Evolutionary conservation across 2,113 vertebrate species (phyloP).

Genomic region (Salvelinus sp.): DNA sequence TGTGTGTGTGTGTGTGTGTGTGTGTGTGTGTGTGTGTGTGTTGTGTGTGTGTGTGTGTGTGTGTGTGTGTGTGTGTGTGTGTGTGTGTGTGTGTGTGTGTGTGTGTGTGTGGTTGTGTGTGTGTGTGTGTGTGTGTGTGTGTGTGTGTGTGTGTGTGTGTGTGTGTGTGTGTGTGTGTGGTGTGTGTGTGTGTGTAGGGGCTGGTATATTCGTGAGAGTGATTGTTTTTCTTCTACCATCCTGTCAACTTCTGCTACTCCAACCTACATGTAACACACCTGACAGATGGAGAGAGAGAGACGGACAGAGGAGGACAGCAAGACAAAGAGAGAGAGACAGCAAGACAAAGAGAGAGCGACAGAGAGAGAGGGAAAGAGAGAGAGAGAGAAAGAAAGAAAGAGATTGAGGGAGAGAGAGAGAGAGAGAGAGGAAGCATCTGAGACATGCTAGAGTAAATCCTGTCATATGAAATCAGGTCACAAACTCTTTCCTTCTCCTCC

Average conservation of each 20-base stretch:
- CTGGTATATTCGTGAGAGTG: not conserved
- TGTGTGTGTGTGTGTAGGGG: not conserved
- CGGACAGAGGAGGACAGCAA: not conserved
- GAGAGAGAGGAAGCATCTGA: not conserved
- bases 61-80: too few species aligned
- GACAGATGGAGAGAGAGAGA: too few species aligned
- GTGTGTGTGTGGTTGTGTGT: too few species aligned
- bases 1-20: too few species aligned
- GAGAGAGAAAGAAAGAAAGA: conserved; percentile 9
- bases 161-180: not conserved
- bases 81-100: not conserved
- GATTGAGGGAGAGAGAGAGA: too few species aligned
- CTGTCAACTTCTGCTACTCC: not conserved
- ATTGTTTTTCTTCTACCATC: not conserved
- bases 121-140: too few species aligned
- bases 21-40: too few species aligned
- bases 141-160: too few species aligned
- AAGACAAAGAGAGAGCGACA: conserved; percentile 32
- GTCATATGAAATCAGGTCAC: conserved; percentile 46
- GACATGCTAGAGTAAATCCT: conserved; percentile 58
- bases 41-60: not conserved
- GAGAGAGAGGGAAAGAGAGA: conserved; percentile 4
- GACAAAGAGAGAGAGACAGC: conserved; percentile 31
- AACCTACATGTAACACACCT: not conserved
- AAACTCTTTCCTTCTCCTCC: conserved; percentile 21